Percentiles rank a stretch among this genome's conserved stretches.
Evolutionary conservation across 1,140 invertebrate species (phyloP).

Genomic region (Brachionus asplanchnoidis): DNA sequence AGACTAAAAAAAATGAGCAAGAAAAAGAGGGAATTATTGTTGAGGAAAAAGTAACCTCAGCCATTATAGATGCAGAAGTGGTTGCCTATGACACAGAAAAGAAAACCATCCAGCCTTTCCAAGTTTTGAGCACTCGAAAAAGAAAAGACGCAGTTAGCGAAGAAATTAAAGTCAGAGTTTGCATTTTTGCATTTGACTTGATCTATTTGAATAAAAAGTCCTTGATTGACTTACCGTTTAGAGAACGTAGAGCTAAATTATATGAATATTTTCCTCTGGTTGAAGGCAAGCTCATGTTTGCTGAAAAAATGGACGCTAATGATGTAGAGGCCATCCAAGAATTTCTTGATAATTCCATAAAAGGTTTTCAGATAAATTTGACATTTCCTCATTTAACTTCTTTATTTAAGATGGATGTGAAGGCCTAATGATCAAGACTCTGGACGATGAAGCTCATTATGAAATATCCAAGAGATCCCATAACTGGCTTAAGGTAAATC

Average conservation of each 20-base stretch:
- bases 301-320: slow-evolving; percentile 68
- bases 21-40: slow-evolving; percentile 60
- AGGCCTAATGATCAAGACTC: slow-evolving; percentile 96
- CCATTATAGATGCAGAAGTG: slow-evolving; percentile 90
- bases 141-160: slow-evolving; percentile 63
- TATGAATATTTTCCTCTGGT: slow-evolving; percentile 65
- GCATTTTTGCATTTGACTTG: slow-evolving; percentile 94
- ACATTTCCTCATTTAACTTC: not conserved
- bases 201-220: slow-evolving; percentile 86
- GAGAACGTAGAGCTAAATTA: slow-evolving; percentile 70
- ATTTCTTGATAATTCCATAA: slow-evolving; percentile 87
- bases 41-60: slow-evolving; percentile 61
- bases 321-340: slow-evolving; percentile 86
- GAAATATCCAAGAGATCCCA: slow-evolving; percentile 93
- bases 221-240: slow-evolving; percentile 74
- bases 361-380: slow-evolving; percentile 48
- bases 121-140: slow-evolving; percentile 89
- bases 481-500: slow-evolving; percentile 78
- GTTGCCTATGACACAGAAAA: slow-evolving; percentile 90
- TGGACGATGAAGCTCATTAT: slow-evolving; percentile 86
- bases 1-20: slow-evolving; percentile 51
- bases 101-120: slow-evolving; percentile 90
- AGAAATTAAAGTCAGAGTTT: slow-evolving; percentile 63
- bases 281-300: slow-evolving; percentile 82
- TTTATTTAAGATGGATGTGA: slow-evolving; percentile 70